Evolutionary conservation across 1,140 invertebrate species (phyloP).

Genomic region (Trichonephila inaurata): DNA sequence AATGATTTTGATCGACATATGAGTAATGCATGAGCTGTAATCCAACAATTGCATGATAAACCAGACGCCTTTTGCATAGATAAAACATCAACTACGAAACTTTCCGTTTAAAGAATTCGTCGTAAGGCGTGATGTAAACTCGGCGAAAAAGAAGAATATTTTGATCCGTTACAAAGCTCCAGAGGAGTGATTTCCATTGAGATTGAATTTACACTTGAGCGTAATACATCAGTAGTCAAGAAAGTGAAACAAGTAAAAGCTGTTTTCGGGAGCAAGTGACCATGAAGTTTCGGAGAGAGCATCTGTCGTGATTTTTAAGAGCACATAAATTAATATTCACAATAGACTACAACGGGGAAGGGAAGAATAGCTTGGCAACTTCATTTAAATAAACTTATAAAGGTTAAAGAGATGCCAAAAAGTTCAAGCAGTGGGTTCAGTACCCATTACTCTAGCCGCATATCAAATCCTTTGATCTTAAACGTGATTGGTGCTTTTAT

Average conservation of each 20-base stretch:
- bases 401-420: conserved; percentile 28
- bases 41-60: conserved; percentile 22
- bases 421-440: conserved; percentile 4
- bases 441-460: conserved; percentile 14
- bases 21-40: conserved; percentile 5
- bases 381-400: conserved; percentile 28
- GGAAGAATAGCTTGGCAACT: neutral
- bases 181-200: conserved; percentile 18
- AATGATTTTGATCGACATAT: neutral
- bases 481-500: conserved; percentile 25
- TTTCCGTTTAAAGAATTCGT: neutral
- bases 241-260: conserved; percentile 38
- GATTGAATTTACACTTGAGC: conserved; percentile 9
- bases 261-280: conserved; percentile 23
- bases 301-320: conserved; percentile 24
- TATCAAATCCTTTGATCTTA: conserved; percentile 38
- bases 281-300: neutral
- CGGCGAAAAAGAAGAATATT: neutral
- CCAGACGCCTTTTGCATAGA: neutral
- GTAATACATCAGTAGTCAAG: conserved; percentile 37
- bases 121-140: neutral
- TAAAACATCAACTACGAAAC: neutral
- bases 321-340: conserved; percentile 31
- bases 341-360: neutral
- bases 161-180: neutral